Evolutionary conservation across 2,113 vertebrate genomes (phyloP), one percentile per base, ranked within the genome.

Genomic region (Cyprinodon tularosa): DNA sequence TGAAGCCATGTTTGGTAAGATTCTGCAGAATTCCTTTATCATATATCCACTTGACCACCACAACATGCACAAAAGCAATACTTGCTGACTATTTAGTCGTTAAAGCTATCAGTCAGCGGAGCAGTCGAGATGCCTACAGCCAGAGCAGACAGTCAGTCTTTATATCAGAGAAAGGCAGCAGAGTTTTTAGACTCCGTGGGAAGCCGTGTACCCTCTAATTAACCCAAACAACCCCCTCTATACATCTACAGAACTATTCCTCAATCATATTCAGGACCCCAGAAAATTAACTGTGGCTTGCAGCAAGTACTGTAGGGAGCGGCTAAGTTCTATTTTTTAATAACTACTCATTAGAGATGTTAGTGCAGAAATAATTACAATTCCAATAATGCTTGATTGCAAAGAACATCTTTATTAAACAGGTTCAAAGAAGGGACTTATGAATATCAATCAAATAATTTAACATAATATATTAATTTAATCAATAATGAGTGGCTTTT

Each of bases 251-350:
- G 78, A 79, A 63, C 59, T 78, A 84, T 81, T 70, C 57, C 75
- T 89, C 74, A 88, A 92, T 87, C 66, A 77, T 85, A 88, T 90
- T 89, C 82, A 86, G 76, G 61, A 42, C 76, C 76, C 74, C 71
- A 63, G 7, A 53, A 82, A 60, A 83, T 78, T 68, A 85, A 72
- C 65, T 42, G 66, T 78, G 66, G 73, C 65, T 17, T 84, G 81
- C 76, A 87, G 74, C 85, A 83, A 82, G 86, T 80, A 90, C 75
- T 74, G 68, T 68, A 81, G 61, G 72, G 64, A 60, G 39, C 69
- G 63, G 69, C 66, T 83, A 76, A 88, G 78, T 85, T 84, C 82
- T 74, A 81, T 9, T 39, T 50, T 12, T 84, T 83, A 84, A 91
- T 78, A 62, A 44, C 8, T 64, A 29, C 68, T 84, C 81, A 86